These are phyloP conservation scores for Neoaliturus tenellus DNA, from an alignment of 2,888 invertebrate species.

Conservation along the genomic window DNA sequence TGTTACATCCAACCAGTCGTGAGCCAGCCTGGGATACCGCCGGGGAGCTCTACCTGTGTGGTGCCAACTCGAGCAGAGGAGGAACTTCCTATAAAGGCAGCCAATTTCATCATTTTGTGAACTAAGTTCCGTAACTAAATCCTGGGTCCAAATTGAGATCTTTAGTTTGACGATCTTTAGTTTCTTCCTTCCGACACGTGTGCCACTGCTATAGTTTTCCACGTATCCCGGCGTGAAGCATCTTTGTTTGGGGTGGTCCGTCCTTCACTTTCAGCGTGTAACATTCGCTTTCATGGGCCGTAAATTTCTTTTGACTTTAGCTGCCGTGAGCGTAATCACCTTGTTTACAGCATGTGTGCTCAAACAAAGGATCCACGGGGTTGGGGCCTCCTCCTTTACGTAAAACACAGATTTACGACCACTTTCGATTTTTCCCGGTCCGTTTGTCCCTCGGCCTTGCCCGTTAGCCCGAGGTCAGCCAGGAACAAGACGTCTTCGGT, in stretches of 20 bases:
- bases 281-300: constrained; percentile 27
- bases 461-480: constrained; percentile 2
- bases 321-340: constrained; percentile 24
- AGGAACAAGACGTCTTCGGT: background rate
- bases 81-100: too few species aligned
- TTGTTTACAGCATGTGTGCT: constrained; percentile 17
- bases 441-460: constrained; percentile 29
- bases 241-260: constrained; percentile 44
- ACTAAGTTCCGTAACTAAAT: too few species aligned
- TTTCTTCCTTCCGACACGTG: too few species aligned
- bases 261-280: constrained; percentile 13
- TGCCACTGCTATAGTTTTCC: too few species aligned
- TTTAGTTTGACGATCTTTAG: too few species aligned
- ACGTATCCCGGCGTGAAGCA: too few species aligned
- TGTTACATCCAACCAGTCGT: too few species aligned
- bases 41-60: too few species aligned
- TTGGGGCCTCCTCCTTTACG: constrained; percentile 19
- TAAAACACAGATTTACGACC: constrained; percentile 23
- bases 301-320: constrained; percentile 37
- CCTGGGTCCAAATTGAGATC: too few species aligned
- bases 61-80: too few species aligned
- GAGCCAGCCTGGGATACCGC: too few species aligned
- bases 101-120: too few species aligned
- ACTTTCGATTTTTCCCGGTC: background rate
- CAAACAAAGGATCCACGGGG: constrained; percentile 26